Evolutionary conservation across 2,888 invertebrate genomes (phyloP), one percentile per base, ranked within the genome.

Genomic region (Eudasyphora cyanicolor): DNA sequence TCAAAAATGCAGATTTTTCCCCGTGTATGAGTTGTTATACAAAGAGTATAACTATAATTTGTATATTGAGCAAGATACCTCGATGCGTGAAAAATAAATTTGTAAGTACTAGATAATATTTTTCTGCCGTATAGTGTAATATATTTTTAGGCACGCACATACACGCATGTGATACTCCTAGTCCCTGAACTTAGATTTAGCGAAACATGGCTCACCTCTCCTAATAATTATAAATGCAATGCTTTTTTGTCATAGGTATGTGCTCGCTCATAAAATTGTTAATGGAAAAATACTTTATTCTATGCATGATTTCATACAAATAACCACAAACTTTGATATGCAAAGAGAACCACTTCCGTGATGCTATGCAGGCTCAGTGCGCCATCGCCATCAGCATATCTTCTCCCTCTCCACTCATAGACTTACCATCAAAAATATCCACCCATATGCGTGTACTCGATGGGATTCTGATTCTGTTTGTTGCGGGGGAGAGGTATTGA

Each of bases 311-410:
- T 80, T 80, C 75, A 80, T 84, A 83, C 78, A 73, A 73, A 71
- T 80, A 84, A 84, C 84, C 84, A 64, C 84, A 84, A 84, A 81
- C 78, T 84, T 84, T 81, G 81, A 84, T 84, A 81, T 84, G 84
- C 81, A 84, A 81, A 84, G 73, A 81, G 81, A 78, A 84, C 84
- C 84, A 81, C 81, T 81, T 84, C 84, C 81, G 78, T 84, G 81
- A 81, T 81, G 81, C 42, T 76, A 81, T 81, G 81, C 76, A 75
- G 29, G 60, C 60, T 76, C 69, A 71, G 74, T 24, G 70, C 67
- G 54, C 54, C 67, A 75, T 67, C 45, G 17, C 21, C 70, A 24
- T 27, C 29, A 54, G 12, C 42, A 74, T 12, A 45, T 14, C 45
- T n/a, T n/a, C 45, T 35, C 71, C 67, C 14, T 24, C 27, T 38